phyloP scores from a whole-genome alignment of 2,888 invertebrate genomes.

The Rhynchonema sp. region DNA sequence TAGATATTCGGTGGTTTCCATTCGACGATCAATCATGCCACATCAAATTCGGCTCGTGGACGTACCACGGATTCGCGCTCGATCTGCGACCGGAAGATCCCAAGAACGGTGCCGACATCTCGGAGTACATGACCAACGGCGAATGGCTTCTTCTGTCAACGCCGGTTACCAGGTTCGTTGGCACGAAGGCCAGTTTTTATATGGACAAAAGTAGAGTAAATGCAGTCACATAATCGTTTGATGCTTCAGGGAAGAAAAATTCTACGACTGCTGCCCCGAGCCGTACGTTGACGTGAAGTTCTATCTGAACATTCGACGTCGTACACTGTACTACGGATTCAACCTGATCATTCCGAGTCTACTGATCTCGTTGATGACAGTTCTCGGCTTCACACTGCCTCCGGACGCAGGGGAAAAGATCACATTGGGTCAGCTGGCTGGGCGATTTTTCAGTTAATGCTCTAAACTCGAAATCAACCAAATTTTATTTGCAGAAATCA shows the following conservation, averaged over 20 bases:
- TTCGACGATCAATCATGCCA: constrained; percentile 64
- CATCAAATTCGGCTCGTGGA: constrained; percentile 74
- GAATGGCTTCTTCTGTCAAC: constrained; percentile 15
- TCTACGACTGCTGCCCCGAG: constrained; percentile 52
- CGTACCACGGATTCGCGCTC: constrained; percentile 50
- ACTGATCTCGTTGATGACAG: constrained; percentile 93
- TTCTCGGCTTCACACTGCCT: constrained; percentile 88
- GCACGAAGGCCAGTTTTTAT: too few relatives aligned
- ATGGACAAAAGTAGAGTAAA: too few relatives aligned
- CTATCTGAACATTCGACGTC: constrained; percentile 77
- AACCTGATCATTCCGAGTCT: constrained; percentile 97
- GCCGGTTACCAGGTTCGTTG: neutral
- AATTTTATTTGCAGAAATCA: constrained; percentile 19
- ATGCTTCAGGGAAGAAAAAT: neutral
- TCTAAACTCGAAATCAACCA: too few relatives aligned
- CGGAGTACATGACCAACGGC: constrained; percentile 19
- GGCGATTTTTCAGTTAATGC: too few relatives aligned
- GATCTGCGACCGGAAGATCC: constrained; percentile 2
- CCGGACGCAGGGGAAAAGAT: constrained; percentile 98
- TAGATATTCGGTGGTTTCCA: constrained; percentile 80
- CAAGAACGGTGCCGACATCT: constrained; percentile 14
- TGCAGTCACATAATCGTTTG: neutral
- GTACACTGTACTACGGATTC: constrained; percentile 96
- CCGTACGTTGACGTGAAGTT: constrained; percentile 68
- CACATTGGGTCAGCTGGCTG: constrained; percentile 52